Conservation (phyloP, 2,888 invertebrate genomes). For the Oxytorus armatus region DNA sequence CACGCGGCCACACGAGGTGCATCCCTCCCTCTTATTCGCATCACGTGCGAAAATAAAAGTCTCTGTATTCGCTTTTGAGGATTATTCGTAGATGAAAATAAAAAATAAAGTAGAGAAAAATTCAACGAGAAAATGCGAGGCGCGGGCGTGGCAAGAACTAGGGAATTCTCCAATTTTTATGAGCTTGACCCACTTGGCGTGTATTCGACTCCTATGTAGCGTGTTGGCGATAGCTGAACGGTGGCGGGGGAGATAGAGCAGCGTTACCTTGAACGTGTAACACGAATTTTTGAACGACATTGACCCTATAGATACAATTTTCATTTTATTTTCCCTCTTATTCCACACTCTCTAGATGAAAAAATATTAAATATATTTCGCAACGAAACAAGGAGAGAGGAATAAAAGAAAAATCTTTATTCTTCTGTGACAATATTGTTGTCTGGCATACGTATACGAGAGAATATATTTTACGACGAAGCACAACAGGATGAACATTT, state of each 20-base stretch:
- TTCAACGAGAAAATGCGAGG: slow-evolving; percentile 26
- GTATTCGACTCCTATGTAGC: slow-evolving; percentile 1
- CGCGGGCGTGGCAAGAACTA: slow-evolving; percentile 10
- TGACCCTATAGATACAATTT: slow-evolving; percentile 32
- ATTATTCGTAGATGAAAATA: slow-evolving; percentile 21
- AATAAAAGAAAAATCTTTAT: neutral
- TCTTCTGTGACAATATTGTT: neutral
- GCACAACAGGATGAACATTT: neutral
- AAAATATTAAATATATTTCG: neutral
- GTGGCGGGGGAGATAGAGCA: neutral
- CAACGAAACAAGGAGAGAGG: neutral
- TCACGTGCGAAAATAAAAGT: slow-evolving; percentile 50
- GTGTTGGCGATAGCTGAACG: slow-evolving; percentile 4
- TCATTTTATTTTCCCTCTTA: slow-evolving; percentile 7
- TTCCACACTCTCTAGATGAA: neutral
- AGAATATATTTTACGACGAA: neutral
- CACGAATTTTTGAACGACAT: slow-evolving; percentile 41
- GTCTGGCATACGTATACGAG: neutral
- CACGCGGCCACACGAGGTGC: neutral
- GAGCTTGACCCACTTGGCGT: slow-evolving; percentile 48
- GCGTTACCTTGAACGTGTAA: slow-evolving; percentile 9
- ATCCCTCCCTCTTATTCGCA: slow-evolving; percentile 15
- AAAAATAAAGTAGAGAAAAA: neutral
- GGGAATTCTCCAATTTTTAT: slow-evolving; percentile 43
- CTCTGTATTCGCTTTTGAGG: slow-evolving; percentile 19